Percentiles rank a stretch among this genome's conserved stretches.
These are phyloP conservation scores for Biston stratarius DNA, from an alignment of 2,888 invertebrate genomes.

Conservation along the genomic window DNA sequence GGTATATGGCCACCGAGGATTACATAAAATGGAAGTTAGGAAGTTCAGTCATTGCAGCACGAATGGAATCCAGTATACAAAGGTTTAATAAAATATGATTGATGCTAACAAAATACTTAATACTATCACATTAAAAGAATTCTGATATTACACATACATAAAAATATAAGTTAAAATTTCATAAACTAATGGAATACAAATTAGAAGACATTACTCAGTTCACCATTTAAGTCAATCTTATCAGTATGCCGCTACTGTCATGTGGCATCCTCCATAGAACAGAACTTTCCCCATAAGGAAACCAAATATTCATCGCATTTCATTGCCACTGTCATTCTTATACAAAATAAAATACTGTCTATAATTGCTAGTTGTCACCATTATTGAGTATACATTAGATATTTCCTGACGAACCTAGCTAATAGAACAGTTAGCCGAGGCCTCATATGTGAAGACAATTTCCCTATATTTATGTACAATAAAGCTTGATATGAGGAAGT, in stretches of 20 bases:
- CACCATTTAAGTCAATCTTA: slow-evolving; percentile 28
- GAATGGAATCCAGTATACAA: slow-evolving; percentile 58
- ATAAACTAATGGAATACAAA: slow-evolving; percentile 42
- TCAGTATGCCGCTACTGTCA: slow-evolving; percentile 38
- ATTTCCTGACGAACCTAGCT: slow-evolving; percentile 24
- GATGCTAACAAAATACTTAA: slow-evolving; percentile 53
- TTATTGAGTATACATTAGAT: slow-evolving; percentile 7
- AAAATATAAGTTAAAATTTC: slow-evolving; percentile 12
- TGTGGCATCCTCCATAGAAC: slow-evolving; percentile 30
- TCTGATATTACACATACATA: slow-evolving; percentile 14
- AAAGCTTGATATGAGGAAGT: slow-evolving; percentile 38
- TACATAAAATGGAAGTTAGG: slow-evolving; percentile 68
- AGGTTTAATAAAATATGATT: slow-evolving; percentile 47
- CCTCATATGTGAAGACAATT: slow-evolving; percentile 6
- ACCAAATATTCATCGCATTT: slow-evolving; percentile 22
- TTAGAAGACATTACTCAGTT: slow-evolving; percentile 35
- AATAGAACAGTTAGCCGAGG: slow-evolving; percentile 16
- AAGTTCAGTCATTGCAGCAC: slow-evolving; percentile 64
- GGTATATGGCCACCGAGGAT: slow-evolving; percentile 75
- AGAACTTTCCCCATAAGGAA: slow-evolving; percentile 38
- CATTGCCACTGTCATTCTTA: slow-evolving; percentile 36
- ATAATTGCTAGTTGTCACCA: slow-evolving; percentile 32
- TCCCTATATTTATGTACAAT: slow-evolving; percentile 37
- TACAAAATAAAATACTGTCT: slow-evolving; percentile 43
- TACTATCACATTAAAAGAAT: slow-evolving; percentile 37